Evolutionary conservation across 2,888 invertebrate genomes (phyloP).

Genomic region (Bombylius discolor): DNA sequence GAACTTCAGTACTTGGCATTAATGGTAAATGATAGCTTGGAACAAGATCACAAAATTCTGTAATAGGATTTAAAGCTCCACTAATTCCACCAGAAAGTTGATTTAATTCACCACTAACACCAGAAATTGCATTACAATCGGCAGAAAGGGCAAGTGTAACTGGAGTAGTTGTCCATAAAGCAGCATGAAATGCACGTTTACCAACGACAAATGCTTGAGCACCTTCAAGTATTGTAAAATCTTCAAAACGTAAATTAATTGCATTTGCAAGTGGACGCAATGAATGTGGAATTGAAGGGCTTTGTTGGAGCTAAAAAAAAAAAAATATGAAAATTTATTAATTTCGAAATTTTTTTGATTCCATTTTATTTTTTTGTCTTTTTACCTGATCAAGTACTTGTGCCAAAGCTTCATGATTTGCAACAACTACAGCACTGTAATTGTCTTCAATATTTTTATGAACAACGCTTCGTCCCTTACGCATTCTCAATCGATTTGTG

Average conservation of each 20-base stretch:
- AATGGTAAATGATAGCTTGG: constrained; percentile 50
- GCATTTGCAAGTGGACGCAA: constrained; percentile 58
- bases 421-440: constrained; percentile 78
- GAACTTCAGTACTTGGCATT: constrained; percentile 45
- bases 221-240: constrained; percentile 51
- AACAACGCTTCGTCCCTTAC: constrained; percentile 69
- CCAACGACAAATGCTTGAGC: constrained; percentile 47
- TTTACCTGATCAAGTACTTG: constrained; percentile 77
- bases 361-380: background rate
- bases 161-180: constrained; percentile 55
- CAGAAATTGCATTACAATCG: constrained; percentile 44
- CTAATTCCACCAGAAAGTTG: constrained; percentile 52
- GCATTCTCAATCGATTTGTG: constrained; percentile 55
- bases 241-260: constrained; percentile 58
- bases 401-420: constrained; percentile 79
- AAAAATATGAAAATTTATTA: background rate
- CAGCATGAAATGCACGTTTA: constrained; percentile 60
- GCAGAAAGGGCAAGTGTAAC: constrained; percentile 54
- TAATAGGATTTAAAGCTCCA: constrained; percentile 58
- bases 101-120: constrained; percentile 36
- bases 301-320: constrained; percentile 50
- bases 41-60: constrained; percentile 68
- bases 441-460: constrained; percentile 79
- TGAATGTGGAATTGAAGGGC: constrained; percentile 51
- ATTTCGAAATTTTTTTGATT: background rate